These are phyloP conservation scores for Aurelia sp. DNA, from an alignment of 30 jellyfish, hydroid and myxozoan genomes.

Conservation along the genomic window DNA sequence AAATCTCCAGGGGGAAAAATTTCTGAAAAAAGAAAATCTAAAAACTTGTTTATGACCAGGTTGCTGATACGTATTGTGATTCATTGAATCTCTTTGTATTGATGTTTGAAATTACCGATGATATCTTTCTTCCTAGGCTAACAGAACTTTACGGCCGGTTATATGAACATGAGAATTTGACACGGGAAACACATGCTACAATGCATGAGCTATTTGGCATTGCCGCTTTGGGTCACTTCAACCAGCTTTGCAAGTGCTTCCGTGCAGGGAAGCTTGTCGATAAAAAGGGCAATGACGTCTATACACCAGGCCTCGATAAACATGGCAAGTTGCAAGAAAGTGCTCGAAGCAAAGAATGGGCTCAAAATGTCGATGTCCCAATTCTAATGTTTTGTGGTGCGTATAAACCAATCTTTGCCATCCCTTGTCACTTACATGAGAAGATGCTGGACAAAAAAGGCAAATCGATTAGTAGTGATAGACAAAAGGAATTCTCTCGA, in stretches of 20 bases:
- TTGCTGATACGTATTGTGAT: too few species aligned
- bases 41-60: too few species aligned
- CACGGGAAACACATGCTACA: constrained; percentile 43
- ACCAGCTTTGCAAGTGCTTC: constrained; percentile 29
- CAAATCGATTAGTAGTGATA: too few species aligned
- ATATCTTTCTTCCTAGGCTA: constrained; percentile 30
- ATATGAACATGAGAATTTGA: constrained; percentile 44
- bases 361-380: constrained; percentile 19
- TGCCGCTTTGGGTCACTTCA: constrained; percentile 28
- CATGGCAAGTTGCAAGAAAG: background rate
- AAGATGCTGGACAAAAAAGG: too few species aligned
- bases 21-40: too few species aligned
- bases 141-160: constrained; percentile 35
- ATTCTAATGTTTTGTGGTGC: constrained; percentile 24
- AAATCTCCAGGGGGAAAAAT: too few species aligned
- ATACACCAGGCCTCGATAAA: constrained; percentile 42
- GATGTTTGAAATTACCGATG: too few species aligned
- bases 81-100: too few species aligned
- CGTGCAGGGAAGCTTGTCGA: constrained; percentile 27
- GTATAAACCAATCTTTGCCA: background rate
- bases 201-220: constrained; percentile 57
- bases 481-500: too few species aligned
- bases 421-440: too few species aligned
- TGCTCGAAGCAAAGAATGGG: background rate
- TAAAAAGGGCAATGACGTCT: constrained; percentile 50